Percentiles rank a stretch among this genome's conserved stretches.
Evolutionary conservation across 1,140 invertebrate genomes (phyloP).

Genomic region (Drosophila mayri): DNA sequence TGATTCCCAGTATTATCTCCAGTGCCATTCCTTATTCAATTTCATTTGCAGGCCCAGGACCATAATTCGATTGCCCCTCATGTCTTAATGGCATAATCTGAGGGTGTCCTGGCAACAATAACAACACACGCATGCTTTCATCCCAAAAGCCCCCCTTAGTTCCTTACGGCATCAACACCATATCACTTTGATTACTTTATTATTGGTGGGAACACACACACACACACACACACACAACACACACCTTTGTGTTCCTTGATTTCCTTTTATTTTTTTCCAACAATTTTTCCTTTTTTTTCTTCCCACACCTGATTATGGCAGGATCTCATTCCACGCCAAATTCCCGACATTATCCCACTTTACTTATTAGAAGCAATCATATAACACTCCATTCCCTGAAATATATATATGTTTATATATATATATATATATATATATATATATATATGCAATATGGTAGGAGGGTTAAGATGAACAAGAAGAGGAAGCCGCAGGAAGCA

Average conservation of each 20-base stretch:
- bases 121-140: constrained; percentile 37
- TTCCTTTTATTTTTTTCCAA: constrained; percentile 20
- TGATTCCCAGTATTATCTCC: constrained; percentile 13
- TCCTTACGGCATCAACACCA: constrained; percentile 64
- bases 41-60: constrained; percentile 37
- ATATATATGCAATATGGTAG: neutral
- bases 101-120: constrained; percentile 69
- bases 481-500: constrained; percentile 21
- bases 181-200: constrained; percentile 82
- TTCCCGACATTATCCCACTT: constrained; percentile 60
- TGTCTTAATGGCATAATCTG: constrained; percentile 77
- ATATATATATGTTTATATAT: neutral
- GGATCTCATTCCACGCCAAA: constrained; percentile 3
- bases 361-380: constrained; percentile 81
- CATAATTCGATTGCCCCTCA: constrained; percentile 69
- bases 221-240: constrained; percentile 1
- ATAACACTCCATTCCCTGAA: constrained; percentile 38
- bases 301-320: neutral
- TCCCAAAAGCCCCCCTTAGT: neutral
- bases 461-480: neutral
- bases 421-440: neutral
- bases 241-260: constrained; percentile 27
- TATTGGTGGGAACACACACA: constrained; percentile 65
- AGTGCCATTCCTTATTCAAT: constrained; percentile 31
- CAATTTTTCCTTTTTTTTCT: constrained; percentile 1